These are phyloP conservation scores for Carposina sasakii DNA, from an alignment of 1,140 invertebrate species.

Conservation along the genomic window DNA sequence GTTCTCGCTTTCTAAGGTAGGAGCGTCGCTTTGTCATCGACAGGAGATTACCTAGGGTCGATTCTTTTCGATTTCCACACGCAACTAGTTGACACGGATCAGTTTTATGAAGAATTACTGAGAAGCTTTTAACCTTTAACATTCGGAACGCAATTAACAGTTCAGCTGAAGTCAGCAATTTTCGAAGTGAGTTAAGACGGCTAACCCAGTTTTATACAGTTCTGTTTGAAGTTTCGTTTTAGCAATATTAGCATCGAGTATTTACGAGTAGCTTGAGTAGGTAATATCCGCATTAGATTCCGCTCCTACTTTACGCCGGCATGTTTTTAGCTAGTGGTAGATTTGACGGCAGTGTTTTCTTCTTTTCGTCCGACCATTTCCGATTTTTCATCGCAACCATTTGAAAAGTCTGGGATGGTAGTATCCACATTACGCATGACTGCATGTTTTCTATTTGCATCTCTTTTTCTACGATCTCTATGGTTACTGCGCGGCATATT, in stretches of 20 bases:
- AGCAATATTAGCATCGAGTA: too few relatives aligned
- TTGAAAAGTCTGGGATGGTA: slow-evolving; percentile 32
- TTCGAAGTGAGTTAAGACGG: too few relatives aligned
- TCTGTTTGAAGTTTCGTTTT: too few relatives aligned
- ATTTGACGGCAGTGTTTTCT: slow-evolving; percentile 50
- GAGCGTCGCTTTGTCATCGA: slow-evolving; percentile 43
- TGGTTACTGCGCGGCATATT: slow-evolving; percentile 72
- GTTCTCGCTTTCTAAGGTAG: slow-evolving; percentile 66
- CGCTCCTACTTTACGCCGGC: slow-evolving; percentile 68
- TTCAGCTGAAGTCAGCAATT: too few relatives aligned
- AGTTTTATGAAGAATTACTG: too few relatives aligned
- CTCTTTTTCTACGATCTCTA: slow-evolving; percentile 69
- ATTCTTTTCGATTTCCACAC: too few relatives aligned
- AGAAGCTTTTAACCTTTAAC: too few relatives aligned
- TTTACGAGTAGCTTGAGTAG: too few relatives aligned
- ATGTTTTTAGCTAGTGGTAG: slow-evolving; percentile 51
- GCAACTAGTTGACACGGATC: too few relatives aligned
- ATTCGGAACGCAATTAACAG: too few relatives aligned
- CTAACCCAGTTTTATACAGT: slow-evolving; percentile 23
- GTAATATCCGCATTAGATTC: too few relatives aligned
- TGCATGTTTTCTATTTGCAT: slow-evolving; percentile 67
- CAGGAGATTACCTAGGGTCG: too few relatives aligned
- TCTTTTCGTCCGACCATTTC: slow-evolving; percentile 38
- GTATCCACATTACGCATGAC: slow-evolving; percentile 47
- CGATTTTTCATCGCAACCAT: slow-evolving; percentile 32